Base-by-base conservation (phyloP, 2,888 invertebrate species). In the Troides helena region DNA sequence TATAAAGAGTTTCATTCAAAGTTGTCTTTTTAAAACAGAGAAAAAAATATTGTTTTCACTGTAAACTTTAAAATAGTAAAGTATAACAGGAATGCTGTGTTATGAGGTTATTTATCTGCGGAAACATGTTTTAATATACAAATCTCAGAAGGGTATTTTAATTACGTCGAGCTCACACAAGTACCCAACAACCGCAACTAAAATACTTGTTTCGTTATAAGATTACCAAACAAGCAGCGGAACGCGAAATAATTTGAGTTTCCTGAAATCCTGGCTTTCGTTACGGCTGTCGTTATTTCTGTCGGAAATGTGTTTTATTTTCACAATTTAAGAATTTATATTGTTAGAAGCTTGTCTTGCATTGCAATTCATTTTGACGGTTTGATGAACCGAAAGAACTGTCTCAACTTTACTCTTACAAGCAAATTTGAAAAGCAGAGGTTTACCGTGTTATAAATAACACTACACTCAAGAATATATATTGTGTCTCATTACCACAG, bases 231-330 rank as follows among this genome's bases (percentile, higher is more conserved):
- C 66, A 60, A 66, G 59, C 50, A 21, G 60, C 30, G 56, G 30
- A 50, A 66, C n/a, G 59, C 30, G 14, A 66, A 60, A 66, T 66
- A 66, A 66, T 66, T 60, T 66, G 46, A 43, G 46, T 66, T 66
- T 50, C 59, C 21, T 65, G 58, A 50, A 66, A 60, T 59, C 60
- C 59, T 12, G 50, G 50, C 66, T 25, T 46, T 60, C 50, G 66
- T 60, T 66, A 66, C 59, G 30, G 25, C 66, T 50, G 50, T 66
- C 46, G n/a, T 53, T 59, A 25, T 60, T 60, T 30, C 59, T 30
- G 59, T 30, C 59, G 25, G 58, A 65, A 65, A 25, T 58, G 57
- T 65, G 65, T 65, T 65, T 65, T 43, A 65, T 65, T 43, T 59
- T 21, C 65, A 58, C 23, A 58, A 65, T 59, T 65, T 58, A 58